phyloP scores from a whole-genome alignment of 2,797 vertebrate species.

The Melanotaenia nigrans region DNA sequence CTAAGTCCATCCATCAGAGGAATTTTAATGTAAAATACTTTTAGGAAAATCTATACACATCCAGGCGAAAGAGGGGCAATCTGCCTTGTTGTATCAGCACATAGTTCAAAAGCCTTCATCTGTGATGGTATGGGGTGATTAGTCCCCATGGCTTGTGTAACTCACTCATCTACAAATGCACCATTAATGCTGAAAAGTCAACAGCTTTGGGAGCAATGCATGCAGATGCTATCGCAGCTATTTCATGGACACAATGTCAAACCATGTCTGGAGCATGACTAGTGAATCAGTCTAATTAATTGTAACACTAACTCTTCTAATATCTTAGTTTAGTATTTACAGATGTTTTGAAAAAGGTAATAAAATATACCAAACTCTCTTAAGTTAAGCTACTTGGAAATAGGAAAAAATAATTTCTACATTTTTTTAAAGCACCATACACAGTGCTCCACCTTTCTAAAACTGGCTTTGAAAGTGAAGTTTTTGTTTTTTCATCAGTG shows the following conservation, averaged over 20 bases:
- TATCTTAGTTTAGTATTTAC: background rate
- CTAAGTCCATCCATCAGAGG: background rate
- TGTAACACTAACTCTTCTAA: background rate
- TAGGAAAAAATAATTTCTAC: background rate
- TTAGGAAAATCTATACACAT: background rate
- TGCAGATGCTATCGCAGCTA: background rate
- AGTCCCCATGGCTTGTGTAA: background rate
- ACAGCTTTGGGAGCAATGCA: background rate
- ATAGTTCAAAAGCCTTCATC: background rate
- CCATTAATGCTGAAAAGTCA: background rate
- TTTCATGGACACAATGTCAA: background rate
- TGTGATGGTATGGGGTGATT: constrained; percentile 1
- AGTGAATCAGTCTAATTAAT: background rate
- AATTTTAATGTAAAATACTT: background rate
- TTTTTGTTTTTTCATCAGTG: background rate
- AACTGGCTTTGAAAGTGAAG: background rate
- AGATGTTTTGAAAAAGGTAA: background rate
- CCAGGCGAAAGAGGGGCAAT: background rate
- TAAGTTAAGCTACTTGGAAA: background rate
- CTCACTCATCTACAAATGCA: background rate
- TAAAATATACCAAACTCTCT: background rate
- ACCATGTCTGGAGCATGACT: background rate
- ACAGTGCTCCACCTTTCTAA: background rate
- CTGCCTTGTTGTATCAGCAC: background rate
- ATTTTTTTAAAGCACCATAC: too few species aligned